Evolutionary conservation across 64 coral and sea anemone species (phyloP), one percentile per base, ranked within the genome.

Genomic region (Porites lutea): DNA sequence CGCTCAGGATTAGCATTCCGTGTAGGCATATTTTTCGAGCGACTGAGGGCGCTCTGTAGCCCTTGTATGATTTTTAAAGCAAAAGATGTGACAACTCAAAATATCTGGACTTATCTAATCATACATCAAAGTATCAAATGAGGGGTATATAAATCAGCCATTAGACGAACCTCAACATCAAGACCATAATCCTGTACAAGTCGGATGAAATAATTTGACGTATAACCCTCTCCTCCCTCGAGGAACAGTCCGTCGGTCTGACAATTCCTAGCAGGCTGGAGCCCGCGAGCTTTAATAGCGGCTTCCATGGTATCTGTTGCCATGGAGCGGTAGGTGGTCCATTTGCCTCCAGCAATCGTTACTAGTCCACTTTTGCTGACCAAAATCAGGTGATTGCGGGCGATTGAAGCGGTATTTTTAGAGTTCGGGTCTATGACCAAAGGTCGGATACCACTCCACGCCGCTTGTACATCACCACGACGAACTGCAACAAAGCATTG

Each of bases 301-400:
- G 94, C 90, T 59, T 99, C 97, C 72, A 99, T 82, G 52, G 97
- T 99, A 48, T 99, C 97, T 21, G 70, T n/a, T 15, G 97, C 91
- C 97, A 99, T 99, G 9, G 97, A 96, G 55, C 97, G 79, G 72
- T 99, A 99, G 0, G 97, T 99, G 2, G 97, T 99, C 97, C 97
- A 99, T 76, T 99, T 99, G 2, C 97, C 97, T 3, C 97, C 97
- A 75, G 97, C 97, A 73, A 99, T 96, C 3, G 97, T 99, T 5
- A 99, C 97, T 46, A 99, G 71, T 59, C 92, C 81, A 64, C 97
- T 91, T 44, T 94, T 86, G 22, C 97, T 96, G 72, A 99, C 90
- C 4, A 93, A 85, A 59, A 99, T 96, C 75, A 99, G 91, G 27
- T 99, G 97, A 77, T 99, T 99, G 14, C 97, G 94, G 20, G 97